Base-by-base conservation (phyloP, 1,140 invertebrate species). In the Philopotamus ludificatus region DNA sequence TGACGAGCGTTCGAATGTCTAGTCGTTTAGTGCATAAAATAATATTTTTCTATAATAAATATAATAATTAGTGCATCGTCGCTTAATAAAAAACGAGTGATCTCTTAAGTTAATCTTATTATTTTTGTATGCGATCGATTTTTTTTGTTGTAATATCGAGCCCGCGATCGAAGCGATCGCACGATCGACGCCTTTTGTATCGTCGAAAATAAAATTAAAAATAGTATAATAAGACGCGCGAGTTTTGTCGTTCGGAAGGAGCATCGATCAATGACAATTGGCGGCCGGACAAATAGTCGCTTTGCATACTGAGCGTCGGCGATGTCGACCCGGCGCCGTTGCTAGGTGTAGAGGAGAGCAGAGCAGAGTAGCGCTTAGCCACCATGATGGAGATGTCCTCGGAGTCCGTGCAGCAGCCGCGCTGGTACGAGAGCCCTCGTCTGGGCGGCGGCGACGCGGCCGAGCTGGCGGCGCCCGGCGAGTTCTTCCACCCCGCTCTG, bases 401-500 rank as follows among this genome's bases (percentile, higher is more conserved):
- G 21, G 65, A 67, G 57, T 71, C 74, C 60, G 74, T 75, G 71
- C 71, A 77, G 70, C 77, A 80, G 73, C 79, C 78, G 75, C 75
- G 79, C 57, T 81, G 78, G 78, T 79, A 80, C 74, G 78, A 79
- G 71, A 74, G 77, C 75, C 78, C 76, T 70, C 77, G 78, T 50
- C 77, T 78, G 75, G 79, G 77, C 73, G 79, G 79, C 75, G 77
- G 76, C 49, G 78, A 76, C 65, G 77, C 73, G 70, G 76, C 72
- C 45, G 76, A 79, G 21, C 34, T 49, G 61, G 50, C 66, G 66
- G 67, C 53, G 7, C 77, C 77, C 70, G 77, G 74, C 60, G 78
- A 78, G 71, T 80, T 81, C 75, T 80, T 80, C 75, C 79, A 80
- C 72, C 78, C 78, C 58, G 76, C 79, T 71, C 75, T 80, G 53